Evolutionary conservation across 2,113 vertebrate genomes (phyloP), one percentile per base, ranked within the genome.

Genomic region (Poeciliopsis occidentalis): DNA sequence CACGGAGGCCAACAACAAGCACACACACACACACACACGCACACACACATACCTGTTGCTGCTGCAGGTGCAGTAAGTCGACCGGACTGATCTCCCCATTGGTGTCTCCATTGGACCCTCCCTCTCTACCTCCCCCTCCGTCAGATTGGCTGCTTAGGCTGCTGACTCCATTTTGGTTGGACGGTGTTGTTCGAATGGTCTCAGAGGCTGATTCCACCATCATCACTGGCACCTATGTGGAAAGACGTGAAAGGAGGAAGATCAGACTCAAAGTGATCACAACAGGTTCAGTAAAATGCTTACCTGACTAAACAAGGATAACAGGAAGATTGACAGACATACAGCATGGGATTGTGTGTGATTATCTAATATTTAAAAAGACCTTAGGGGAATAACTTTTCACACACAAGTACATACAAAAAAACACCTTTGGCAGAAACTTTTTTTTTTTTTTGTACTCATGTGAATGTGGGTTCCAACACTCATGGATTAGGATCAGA

Each of bases 121-220:
- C 83, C 32, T 97, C 96, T 91, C 96, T 92, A 75, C 91, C 91
- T 82, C 96, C 93, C 61, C 96, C 91, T 6, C 94, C 96, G 71
- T 98, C 97, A 1, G 96, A 95, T 89, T 97, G 98, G 87, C 96
- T 97, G 80, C 95, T 96, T 88, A 99, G 95, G 93, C 96, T 97
- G 95, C 98, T 96, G 91, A 99, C 96, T 89, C 98, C 97, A 84
- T 99, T 99, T 90, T 99, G 98, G 92, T 95, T 91, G 77, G 97
- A 96, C 74, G 98, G 96, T 82, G 96, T 95, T 65, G 97, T 98
- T 86, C 97, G 96, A 95, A 99, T 98, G 94, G 97, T 97, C 96
- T 99, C 98, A 79, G 97, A 98, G 93, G 98, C 98, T 13, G 98
- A 99, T 96, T 99, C 98, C 95, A 99, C 98, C 98, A 99, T 99